These are phyloP conservation scores for Arctocebus calabarensis DNA, from an alignment of 2,797 vertebrate genomes.

Conservation along the genomic window DNA sequence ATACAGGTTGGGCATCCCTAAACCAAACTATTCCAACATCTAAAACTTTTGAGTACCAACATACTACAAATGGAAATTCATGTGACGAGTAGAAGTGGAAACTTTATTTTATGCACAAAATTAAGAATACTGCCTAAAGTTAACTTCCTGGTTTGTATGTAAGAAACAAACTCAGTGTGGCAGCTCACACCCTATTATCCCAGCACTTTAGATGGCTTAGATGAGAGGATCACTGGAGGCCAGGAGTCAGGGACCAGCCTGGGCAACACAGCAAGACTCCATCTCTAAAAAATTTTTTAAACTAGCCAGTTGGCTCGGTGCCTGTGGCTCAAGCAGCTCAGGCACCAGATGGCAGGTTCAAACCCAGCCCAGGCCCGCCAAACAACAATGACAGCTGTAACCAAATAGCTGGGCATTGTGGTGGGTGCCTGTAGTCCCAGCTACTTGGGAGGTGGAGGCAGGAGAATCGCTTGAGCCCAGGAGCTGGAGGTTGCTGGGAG, in stretches of 20 bases:
- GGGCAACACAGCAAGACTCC: not conserved
- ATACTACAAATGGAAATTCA: not conserved
- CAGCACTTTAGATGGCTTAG: not conserved
- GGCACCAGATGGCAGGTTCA: too few relatives aligned
- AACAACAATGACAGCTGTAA: too few relatives aligned
- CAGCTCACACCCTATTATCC: not conserved
- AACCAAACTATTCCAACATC: not conserved
- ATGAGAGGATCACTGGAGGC: not conserved
- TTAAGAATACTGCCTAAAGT: not conserved
- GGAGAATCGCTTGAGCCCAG: too few relatives aligned
- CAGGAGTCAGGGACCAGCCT: not conserved
- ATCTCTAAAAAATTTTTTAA: not conserved
- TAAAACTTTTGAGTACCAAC: not conserved
- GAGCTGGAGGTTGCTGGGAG: too few relatives aligned
- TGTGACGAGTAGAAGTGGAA: not conserved
- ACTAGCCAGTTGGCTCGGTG: not conserved
- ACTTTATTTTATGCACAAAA: not conserved
- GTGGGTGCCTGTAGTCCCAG: too few relatives aligned
- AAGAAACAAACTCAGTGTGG: not conserved
- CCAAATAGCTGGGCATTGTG: too few relatives aligned
- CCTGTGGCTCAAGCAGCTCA: too few relatives aligned
- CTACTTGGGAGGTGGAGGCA: too few relatives aligned
- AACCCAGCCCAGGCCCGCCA: too few relatives aligned
- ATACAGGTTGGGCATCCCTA: not conserved
- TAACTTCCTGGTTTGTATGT: not conserved